Percentiles rank a stretch among this genome's conserved stretches.
phyloP scores from a whole-genome alignment of 1,140 invertebrate genomes.

The Camponotus vicinus region DNA sequence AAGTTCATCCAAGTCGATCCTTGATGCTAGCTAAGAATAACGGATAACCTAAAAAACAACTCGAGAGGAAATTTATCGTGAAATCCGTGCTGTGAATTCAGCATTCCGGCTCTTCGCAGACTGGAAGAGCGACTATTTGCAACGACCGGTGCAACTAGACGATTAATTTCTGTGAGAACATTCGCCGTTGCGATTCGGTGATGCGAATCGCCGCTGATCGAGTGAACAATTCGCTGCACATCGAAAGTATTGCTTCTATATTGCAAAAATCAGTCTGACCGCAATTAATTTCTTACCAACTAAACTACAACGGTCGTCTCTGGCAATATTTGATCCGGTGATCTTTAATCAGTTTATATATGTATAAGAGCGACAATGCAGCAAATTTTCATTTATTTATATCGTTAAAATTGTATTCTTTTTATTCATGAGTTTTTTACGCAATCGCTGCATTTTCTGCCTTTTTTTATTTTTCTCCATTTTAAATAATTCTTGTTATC shows the following conservation, averaged over 20 bases:
- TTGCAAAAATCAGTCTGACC: conserved; percentile 26
- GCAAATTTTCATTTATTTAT: background rate
- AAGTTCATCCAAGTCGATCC: background rate
- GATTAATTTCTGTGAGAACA: conserved; percentile 55
- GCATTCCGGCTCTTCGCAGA: conserved; percentile 3
- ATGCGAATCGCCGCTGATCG: conserved; percentile 49
- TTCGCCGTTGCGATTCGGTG: conserved; percentile 62
- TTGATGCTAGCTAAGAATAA: conserved; percentile 6
- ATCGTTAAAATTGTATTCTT: background rate
- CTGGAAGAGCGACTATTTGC: conserved; percentile 30
- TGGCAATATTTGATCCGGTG: background rate
- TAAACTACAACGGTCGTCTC: background rate
- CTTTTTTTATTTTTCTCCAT: background rate
- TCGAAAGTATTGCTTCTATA: conserved; percentile 51
- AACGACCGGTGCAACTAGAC: background rate
- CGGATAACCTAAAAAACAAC: background rate
- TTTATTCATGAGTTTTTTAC: background rate
- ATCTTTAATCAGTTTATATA: conserved; percentile 32
- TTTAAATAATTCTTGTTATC: background rate
- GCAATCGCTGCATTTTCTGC: too few species aligned
- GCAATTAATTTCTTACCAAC: conserved; percentile 10
- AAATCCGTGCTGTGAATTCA: conserved; percentile 52
- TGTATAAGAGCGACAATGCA: background rate
- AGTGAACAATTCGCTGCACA: conserved; percentile 45
- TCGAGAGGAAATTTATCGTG: conserved; percentile 40